These are phyloP conservation scores for Ephestia elutella DNA, from an alignment of 1,140 invertebrate species.

Conservation along the genomic window DNA sequence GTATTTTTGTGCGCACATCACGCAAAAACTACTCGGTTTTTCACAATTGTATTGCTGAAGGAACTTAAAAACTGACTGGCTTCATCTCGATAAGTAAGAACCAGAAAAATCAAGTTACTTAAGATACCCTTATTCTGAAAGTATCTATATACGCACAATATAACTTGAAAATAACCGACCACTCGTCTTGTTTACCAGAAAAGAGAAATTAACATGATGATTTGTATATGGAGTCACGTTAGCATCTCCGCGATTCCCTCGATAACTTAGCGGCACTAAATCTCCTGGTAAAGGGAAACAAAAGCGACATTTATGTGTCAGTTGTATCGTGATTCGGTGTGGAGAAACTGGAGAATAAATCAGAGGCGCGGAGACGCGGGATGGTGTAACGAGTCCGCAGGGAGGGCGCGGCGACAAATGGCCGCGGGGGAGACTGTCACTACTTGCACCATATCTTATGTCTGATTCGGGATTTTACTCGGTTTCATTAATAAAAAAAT, in stretches of 20 bases:
- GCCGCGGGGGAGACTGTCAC: slow-evolving; percentile 35
- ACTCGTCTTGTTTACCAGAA: not conserved
- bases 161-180: not conserved
- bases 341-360: slow-evolving; percentile 45
- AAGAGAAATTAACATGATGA: not conserved
- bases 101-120: too few species aligned
- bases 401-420: slow-evolving; percentile 55
- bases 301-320: slow-evolving; percentile 69
- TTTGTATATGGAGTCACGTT: not conserved
- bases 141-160: not conserved
- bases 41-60: too few species aligned
- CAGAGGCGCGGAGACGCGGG: slow-evolving; percentile 43
- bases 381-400: slow-evolving; percentile 49
- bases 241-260: slow-evolving; percentile 14
- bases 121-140: too few species aligned
- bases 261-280: slow-evolving; percentile 28
- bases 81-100: too few species aligned
- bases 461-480: not conserved
- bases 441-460: not conserved
- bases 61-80: too few species aligned
- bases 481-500: not conserved
- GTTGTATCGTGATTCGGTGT: slow-evolving; percentile 40
- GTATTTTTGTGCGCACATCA: too few species aligned
- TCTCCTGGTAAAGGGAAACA: slow-evolving; percentile 50
- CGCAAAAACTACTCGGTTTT: too few species aligned